Evolutionary conservation across 1,140 invertebrate genomes (phyloP).

Genomic region (Nebria ingens): DNA sequence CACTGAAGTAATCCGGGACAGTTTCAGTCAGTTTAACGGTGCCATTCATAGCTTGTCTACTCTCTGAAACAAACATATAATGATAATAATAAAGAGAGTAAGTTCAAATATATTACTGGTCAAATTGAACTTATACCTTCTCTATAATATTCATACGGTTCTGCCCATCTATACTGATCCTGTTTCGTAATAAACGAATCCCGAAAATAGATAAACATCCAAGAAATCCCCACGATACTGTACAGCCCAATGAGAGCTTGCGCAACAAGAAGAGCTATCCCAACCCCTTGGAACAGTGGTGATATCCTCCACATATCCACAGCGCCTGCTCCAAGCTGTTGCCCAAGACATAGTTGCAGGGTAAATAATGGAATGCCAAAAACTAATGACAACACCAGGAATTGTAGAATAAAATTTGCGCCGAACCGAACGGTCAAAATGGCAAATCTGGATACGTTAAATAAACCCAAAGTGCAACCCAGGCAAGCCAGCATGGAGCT

Average conservation of each 20-base stretch:
- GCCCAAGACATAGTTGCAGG: constrained; percentile 74
- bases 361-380: constrained; percentile 80
- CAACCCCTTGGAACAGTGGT: constrained; percentile 81
- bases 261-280: constrained; percentile 65
- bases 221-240: constrained; percentile 75
- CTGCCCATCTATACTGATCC: constrained; percentile 73
- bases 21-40: constrained; percentile 60
- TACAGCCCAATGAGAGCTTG: constrained; percentile 78
- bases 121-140: constrained; percentile 38
- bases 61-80: constrained; percentile 20
- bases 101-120: not conserved
- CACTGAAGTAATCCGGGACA: constrained; percentile 73
- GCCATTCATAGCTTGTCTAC: constrained; percentile 26
- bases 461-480: constrained; percentile 74
- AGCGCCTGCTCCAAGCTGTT: constrained; percentile 71
- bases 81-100: not conserved
- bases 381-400: constrained; percentile 68
- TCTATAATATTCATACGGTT: constrained; percentile 54
- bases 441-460: constrained; percentile 81
- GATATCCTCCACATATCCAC: constrained; percentile 90
- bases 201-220: constrained; percentile 80
- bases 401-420: constrained; percentile 82
- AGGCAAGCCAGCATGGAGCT: constrained; percentile 72
- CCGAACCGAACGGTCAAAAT: constrained; percentile 80
- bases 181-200: constrained; percentile 78